phyloP scores from a whole-genome alignment of 2,797 vertebrate species.

The Xiphophorus birchmanni region DNA sequence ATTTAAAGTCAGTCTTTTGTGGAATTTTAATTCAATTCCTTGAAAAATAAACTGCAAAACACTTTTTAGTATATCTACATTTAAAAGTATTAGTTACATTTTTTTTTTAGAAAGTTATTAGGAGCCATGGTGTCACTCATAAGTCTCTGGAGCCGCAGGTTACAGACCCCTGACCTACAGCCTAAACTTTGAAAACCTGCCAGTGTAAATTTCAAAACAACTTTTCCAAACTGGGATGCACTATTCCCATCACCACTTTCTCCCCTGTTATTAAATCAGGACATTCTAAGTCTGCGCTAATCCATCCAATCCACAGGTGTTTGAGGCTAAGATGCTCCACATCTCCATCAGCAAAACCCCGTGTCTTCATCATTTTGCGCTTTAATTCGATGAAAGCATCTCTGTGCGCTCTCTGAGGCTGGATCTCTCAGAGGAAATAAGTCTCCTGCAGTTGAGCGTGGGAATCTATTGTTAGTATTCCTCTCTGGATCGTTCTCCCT shows the following conservation, averaged over 20 bases:
- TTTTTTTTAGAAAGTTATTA: no score
- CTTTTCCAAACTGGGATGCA: conserved; percentile 61
- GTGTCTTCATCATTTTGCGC: conserved; percentile 31
- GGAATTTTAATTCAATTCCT: no score
- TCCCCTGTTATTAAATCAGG: conserved; percentile 61
- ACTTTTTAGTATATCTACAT: no score
- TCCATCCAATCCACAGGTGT: conserved; percentile 28
- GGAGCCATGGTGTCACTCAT: no score
- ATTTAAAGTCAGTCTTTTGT: no score
- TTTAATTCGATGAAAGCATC: conserved; percentile 33
- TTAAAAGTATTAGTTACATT: no score
- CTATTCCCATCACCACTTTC: conserved; percentile 38
- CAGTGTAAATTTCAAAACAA: conserved; percentile 33
- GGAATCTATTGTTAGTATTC: conserved; percentile 68
- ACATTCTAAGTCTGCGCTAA: conserved; percentile 39
- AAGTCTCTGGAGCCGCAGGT: no score
- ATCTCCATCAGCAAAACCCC: conserved; percentile 16
- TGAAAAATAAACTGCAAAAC: no score
- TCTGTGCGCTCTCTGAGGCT: conserved; percentile 35
- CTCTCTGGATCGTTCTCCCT: conserved; percentile 42
- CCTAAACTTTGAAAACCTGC: conserved; percentile 13
- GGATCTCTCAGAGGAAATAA: conserved; percentile 53
- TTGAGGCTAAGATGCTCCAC: conserved; percentile 13
- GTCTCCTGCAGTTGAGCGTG: conserved; percentile 47
- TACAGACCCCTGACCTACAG: neutral